A percentile compares a stretch with the other conserved stretches of the same genome.
phyloP scores from a whole-genome alignment of 1,140 invertebrate genomes.

The Eriosoma lanigerum region DNA sequence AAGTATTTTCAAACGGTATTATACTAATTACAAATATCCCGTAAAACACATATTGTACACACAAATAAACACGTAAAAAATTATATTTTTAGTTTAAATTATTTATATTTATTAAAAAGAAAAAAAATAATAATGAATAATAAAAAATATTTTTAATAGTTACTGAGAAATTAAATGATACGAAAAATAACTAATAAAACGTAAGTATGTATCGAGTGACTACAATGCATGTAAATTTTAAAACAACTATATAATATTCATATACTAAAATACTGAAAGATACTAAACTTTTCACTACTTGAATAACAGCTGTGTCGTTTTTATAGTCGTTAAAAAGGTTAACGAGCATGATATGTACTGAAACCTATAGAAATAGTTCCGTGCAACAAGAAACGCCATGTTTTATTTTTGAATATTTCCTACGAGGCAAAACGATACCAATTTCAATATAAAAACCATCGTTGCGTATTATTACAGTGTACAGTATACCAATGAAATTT shows the following conservation, averaged over 20 bases:
- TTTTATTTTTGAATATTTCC: conserved; percentile 9
- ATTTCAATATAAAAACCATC: conserved; percentile 10
- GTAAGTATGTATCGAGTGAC: background rate
- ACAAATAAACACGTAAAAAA: too few relatives aligned
- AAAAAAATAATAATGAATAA: too few relatives aligned
- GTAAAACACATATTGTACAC: background rate
- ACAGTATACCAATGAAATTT: background rate
- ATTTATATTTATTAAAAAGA: too few relatives aligned
- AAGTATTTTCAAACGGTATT: background rate
- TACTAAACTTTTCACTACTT: background rate
- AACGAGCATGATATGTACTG: conserved; percentile 10
- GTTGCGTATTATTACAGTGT: background rate
- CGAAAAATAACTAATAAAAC: background rate
- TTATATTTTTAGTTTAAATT: too few relatives aligned
- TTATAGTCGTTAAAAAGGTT: conserved; percentile 35
- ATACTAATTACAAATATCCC: background rate
- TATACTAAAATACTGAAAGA: conserved; percentile 9
- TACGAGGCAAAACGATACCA: background rate
- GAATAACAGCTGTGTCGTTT: background rate
- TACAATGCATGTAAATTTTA: background rate
- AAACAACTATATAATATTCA: conserved; percentile 19
- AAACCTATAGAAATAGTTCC: background rate
- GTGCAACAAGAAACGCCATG: conserved; percentile 13
- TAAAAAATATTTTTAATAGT: too few relatives aligned
- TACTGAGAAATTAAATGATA: too few relatives aligned